These are phyloP conservation scores for Delphinapterus leucas DNA, from an alignment of 2,113 vertebrate species.

Conservation along the genomic window DNA sequence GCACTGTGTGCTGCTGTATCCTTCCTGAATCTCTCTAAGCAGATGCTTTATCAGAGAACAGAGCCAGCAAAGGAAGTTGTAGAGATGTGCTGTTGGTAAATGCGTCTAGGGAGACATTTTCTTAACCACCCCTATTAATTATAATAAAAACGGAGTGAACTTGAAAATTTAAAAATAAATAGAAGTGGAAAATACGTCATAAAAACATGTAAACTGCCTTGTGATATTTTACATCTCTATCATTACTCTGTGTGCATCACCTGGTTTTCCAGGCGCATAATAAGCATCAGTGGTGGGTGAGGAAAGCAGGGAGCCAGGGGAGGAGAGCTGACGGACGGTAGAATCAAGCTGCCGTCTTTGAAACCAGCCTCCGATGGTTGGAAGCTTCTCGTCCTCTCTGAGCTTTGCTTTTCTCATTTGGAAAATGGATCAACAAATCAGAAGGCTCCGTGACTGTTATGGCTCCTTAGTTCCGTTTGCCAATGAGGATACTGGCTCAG, in stretches of 20 bases:
- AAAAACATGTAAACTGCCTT: background rate
- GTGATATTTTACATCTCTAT: too few species aligned
- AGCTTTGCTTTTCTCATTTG: background rate
- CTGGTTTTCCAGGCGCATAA: background rate
- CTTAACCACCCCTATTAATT: background rate
- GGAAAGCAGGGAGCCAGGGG: background rate
- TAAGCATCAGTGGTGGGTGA: too few species aligned
- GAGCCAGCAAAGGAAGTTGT: background rate
- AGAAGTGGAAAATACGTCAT: background rate
- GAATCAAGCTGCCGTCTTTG: background rate
- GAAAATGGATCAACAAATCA: background rate
- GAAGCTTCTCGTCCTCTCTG: background rate
- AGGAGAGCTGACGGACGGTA: fast-evolving
- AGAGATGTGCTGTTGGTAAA: background rate
- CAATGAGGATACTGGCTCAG: background rate
- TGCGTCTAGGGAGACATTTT: background rate
- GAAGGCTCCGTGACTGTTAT: background rate
- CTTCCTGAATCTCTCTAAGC: background rate
- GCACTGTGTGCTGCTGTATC: background rate
- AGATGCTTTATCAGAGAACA: background rate
- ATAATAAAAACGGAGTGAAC: background rate
- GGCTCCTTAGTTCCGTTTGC: background rate
- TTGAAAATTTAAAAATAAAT: background rate
- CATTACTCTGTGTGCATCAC: fast-evolving
- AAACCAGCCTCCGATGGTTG: background rate